A percentile compares a stretch with the other conserved stretches of the same genome.
These are phyloP conservation scores for Carettochelys insculpta DNA, from an alignment of 2,113 vertebrate species.

Conservation along the genomic window DNA sequence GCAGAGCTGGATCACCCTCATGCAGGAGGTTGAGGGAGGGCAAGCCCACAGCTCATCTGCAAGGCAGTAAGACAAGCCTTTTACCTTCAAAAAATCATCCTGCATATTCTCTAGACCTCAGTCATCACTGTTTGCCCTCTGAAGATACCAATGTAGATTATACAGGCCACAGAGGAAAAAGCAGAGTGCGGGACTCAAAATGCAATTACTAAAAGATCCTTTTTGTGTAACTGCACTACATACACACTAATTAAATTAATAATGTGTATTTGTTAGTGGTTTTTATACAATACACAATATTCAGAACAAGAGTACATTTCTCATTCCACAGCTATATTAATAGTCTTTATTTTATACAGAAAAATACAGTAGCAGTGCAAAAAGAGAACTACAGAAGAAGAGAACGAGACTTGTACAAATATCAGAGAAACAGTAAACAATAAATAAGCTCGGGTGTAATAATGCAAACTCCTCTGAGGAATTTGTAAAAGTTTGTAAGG, in stretches of 20 bases:
- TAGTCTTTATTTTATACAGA: slow-evolving; percentile 78
- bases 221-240: neutral
- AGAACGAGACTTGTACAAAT: slow-evolving; percentile 92
- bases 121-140: neutral
- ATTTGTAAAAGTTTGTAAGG: slow-evolving; percentile 35
- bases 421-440: slow-evolving; percentile 85
- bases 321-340: slow-evolving; percentile 65
- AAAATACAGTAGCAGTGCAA: slow-evolving; percentile 94
- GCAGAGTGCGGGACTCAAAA: neutral
- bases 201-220: neutral
- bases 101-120: neutral
- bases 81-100: neutral
- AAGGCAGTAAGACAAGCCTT: neutral
- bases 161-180: too few species aligned
- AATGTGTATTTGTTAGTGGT: neutral
- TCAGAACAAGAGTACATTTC: neutral
- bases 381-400: slow-evolving; percentile 88
- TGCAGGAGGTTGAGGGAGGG: too few species aligned
- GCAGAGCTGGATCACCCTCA: too few species aligned
- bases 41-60: too few species aligned
- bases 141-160: neutral
- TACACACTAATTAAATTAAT: neutral
- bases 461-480: slow-evolving; percentile 48
- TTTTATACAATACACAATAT: neutral
- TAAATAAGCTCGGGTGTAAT: slow-evolving; percentile 88